phyloP scores from a whole-genome alignment of 2,797 vertebrate species.

The Percopsis omiscomaycus region DNA sequence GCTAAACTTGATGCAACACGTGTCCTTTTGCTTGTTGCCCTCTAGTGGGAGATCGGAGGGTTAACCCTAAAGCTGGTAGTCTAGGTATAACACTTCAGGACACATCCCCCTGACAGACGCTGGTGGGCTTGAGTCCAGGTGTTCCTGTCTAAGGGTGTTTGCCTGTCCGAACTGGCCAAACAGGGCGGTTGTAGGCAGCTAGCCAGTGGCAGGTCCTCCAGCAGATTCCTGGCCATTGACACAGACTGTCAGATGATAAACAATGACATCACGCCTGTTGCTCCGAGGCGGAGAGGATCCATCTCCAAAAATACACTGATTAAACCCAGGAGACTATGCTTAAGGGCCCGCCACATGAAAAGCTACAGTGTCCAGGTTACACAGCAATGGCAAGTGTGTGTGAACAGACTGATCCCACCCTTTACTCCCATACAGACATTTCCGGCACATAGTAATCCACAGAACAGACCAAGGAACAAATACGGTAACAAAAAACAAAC shows the following conservation, averaged over 20 bases:
- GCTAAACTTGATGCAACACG: no score
- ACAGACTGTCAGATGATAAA: constrained; percentile 70
- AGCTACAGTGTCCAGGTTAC: constrained; percentile 41
- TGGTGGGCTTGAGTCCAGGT: neutral
- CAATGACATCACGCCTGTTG: constrained; percentile 69
- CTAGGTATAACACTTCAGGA: no score
- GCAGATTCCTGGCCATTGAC: constrained; percentile 61
- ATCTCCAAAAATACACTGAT: constrained; percentile 69
- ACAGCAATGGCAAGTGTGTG: constrained; percentile 28
- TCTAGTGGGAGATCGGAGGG: no score
- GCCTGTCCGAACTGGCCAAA: neutral
- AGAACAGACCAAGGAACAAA: constrained; percentile 12
- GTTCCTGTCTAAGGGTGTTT: neutral
- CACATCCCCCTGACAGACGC: neutral
- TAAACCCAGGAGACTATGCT: constrained; percentile 70
- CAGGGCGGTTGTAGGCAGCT: constrained; percentile 12
- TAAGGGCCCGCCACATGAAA: neutral
- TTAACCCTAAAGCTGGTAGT: no score
- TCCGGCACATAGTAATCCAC: constrained; percentile 31
- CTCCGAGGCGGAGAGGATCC: constrained; percentile 54
- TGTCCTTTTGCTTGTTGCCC: no score
- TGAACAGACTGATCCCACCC: constrained; percentile 4
- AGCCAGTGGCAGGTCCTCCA: constrained; percentile 49
- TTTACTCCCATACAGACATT: constrained; percentile 45
- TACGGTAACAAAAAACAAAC: constrained; percentile 58